phyloP scores from a whole-genome alignment of 2,797 vertebrate species.

The Gallinago stenura region DNA sequence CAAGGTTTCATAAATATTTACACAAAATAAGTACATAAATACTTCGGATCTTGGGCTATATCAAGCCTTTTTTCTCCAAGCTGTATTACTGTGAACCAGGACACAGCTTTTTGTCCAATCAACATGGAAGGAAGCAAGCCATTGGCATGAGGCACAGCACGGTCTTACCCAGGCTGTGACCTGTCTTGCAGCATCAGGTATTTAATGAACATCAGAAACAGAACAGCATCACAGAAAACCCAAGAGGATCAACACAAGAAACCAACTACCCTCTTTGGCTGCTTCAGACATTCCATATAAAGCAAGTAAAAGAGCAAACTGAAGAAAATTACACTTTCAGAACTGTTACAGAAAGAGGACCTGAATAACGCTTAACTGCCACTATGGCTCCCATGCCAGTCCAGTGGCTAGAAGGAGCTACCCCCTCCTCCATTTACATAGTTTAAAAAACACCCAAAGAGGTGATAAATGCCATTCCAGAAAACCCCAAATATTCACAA shows the following conservation, averaged over 20 bases:
- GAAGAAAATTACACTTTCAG: not conserved
- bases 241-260: not conserved
- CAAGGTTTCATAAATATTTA: not conserved
- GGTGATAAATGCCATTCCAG: not conserved
- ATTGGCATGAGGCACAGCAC: rapidly evolving
- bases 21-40: not conserved
- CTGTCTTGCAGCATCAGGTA: not conserved
- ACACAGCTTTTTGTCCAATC: not conserved
- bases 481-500: not conserved
- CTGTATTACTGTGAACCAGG: not conserved
- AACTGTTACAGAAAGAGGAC: not conserved
- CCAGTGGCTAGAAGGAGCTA: not conserved
- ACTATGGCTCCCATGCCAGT: rapidly evolving
- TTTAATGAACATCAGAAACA: not conserved
- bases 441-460: not conserved
- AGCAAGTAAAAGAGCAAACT: not conserved
- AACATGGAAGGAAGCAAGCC: not conserved
- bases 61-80: not conserved
- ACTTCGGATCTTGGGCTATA: not conserved
- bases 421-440: not conserved
- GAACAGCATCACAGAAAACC: not conserved
- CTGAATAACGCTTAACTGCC: not conserved
- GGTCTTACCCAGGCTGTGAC: not conserved
- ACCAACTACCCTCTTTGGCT: not conserved
- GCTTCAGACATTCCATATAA: not conserved